Evolutionary conservation across 2,797 vertebrate species (phyloP).

Genomic region (Cryptoblepharus egeriae): DNA sequence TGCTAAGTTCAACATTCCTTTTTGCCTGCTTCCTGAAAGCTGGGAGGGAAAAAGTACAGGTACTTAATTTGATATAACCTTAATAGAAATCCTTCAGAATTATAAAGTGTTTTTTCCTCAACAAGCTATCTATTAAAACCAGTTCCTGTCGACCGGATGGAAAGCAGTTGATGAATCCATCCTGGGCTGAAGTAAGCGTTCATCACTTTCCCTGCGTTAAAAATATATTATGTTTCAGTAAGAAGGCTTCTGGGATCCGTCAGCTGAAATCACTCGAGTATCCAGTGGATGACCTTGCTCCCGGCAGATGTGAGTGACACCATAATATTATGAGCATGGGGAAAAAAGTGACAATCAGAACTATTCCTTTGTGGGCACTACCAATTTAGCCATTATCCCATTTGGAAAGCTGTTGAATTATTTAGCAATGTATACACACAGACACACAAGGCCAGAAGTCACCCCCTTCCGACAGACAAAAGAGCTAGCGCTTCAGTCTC

Average conservation of each 20-base stretch:
- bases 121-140: neutral
- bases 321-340: slow-evolving; percentile 31
- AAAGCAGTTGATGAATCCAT: slow-evolving; percentile 6
- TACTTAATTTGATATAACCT: neutral
- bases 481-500: neutral
- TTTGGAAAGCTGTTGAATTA: neutral
- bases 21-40: slow-evolving; percentile 11
- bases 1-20: neutral
- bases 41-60: neutral
- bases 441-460: neutral
- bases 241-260: slow-evolving; percentile 34
- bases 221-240: slow-evolving; percentile 33
- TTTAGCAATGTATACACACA: neutral
- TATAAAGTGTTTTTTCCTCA: neutral
- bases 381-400: slow-evolving; percentile 6
- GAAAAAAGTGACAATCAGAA: slow-evolving; percentile 23
- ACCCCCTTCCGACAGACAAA: neutral
- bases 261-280: slow-evolving; percentile 16
- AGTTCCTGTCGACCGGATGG: neutral
- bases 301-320: slow-evolving; percentile 24
- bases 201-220: slow-evolving; percentile 16
- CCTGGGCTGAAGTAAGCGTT: neutral
- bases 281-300: slow-evolving; percentile 25
- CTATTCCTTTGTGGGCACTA: slow-evolving; percentile 16
- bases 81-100: slow-evolving; percentile 24